Percentiles rank a stretch among this genome's conserved stretches.
Conservation (phyloP, 2,113 vertebrate species). For the Aldabrachelys gigantea region DNA sequence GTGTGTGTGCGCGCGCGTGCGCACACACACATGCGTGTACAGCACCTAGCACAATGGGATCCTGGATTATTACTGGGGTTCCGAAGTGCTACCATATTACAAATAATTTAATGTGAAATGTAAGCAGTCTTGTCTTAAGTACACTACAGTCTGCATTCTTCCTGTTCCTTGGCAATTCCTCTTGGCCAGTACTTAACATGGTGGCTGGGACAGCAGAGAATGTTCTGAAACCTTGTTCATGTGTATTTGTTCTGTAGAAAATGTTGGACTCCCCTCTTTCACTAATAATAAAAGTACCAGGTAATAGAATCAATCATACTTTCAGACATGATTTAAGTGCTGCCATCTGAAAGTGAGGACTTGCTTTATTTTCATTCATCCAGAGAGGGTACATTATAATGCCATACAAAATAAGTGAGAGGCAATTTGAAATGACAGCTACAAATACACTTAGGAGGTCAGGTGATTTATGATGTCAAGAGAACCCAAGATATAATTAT, state of each 20-base stretch:
- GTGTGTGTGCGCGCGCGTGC: neutral
- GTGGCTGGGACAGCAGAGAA: constrained; percentile 38
- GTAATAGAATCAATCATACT: constrained; percentile 56
- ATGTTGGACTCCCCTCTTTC: constrained; percentile 57
- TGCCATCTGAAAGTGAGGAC: constrained; percentile 68
- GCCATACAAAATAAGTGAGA: constrained; percentile 53
- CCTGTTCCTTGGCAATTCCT: constrained; percentile 20
- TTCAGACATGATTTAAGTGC: constrained; percentile 74
- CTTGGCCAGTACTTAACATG: constrained; percentile 56
- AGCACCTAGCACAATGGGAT: neutral
- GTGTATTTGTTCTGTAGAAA: constrained; percentile 20
- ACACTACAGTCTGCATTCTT: constrained; percentile 1
- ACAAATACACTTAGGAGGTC: constrained; percentile 63
- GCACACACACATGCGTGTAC: too few species aligned
- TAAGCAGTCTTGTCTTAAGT: constrained; percentile 60
- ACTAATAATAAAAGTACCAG: constrained; percentile 62
- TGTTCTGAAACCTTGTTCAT: constrained; percentile 51
- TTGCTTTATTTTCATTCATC: constrained; percentile 60
- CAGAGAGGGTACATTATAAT: constrained; percentile 58
- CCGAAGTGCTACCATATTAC: neutral
- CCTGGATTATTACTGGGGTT: neutral
- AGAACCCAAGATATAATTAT: constrained; percentile 21
- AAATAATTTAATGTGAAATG: constrained; percentile 26
- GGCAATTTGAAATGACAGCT: constrained; percentile 69
- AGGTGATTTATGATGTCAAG: constrained; percentile 66